Evolutionary conservation across 2,797 vertebrate genomes (phyloP), one percentile per base, ranked within the genome.

Genomic region (Bovichtus diacanthus): DNA sequence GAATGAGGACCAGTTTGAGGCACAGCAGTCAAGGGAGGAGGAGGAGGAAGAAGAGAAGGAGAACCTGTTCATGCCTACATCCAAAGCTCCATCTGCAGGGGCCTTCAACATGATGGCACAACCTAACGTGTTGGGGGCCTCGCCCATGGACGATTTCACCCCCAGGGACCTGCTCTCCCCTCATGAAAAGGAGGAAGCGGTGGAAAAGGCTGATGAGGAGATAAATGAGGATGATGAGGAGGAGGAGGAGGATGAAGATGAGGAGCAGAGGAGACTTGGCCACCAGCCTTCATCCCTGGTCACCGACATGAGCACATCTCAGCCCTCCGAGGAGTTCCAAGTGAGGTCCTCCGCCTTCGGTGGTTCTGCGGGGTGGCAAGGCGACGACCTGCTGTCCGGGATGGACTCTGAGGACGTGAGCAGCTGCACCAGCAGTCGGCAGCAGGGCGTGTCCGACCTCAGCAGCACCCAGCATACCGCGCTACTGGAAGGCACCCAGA

Each of bases 121-220:
- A 8, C 65, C 86, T 46, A 80, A 88, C 10, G 67, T 86, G 67
- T 59, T 89, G 44, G 81, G 72, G 49, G 36, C 76, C 19, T 87
- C 82, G 0, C 70, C 77, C 29, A 41, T 82, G 16, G 90, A 89
- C 31, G 76, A 88, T 31, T 87, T 93, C 34, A 54, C 41, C 69
- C 69, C 70, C 6, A 59, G 29, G 13, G 83, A 78, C 19, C 84
- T 91, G 62, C 56, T 76, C 8, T 95, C 93, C 7, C 89, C 91
- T 46, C 85, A 87, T 55, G 94, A 93, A 27, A 90, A 87, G 63
- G 94, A 95, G 79, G 94, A 90, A 51, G 95, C 92, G 0, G 94
- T 95, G 61, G 95, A 96, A 77, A 96, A 96, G 80, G 95, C 95
- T 1, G 95, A 96, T 9, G 90, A 95, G 80, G 95, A 96, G 80